Base-by-base conservation (phyloP, 1,140 invertebrate species). In the Hypsibius dujardini region DNA sequence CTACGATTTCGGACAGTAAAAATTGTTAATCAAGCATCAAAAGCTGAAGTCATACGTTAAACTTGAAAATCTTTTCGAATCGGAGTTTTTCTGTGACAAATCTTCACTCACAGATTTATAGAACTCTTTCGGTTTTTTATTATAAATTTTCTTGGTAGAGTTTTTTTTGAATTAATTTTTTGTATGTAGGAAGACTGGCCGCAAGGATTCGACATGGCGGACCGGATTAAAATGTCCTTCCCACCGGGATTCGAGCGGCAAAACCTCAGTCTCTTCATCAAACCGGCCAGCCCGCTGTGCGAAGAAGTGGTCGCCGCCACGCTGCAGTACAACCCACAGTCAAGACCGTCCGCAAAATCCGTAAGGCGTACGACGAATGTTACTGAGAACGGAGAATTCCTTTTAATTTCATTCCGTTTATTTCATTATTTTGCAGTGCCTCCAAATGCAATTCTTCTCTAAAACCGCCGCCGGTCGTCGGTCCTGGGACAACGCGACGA, bases 151-250 rank as follows among this genome's bases (percentile, higher is more conserved):
- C 28, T 28, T 28, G 28, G 28, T 28, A 28, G 28, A 28, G 28
- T 28, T 28, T 28, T 28, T 28, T 28, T 71, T 47, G 28, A 14
- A 62, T 70, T 71, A 46, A 46, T 70, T 50, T 62, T 74, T 70
- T 47, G 75, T 73, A 78, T 80, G 14, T 79, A 93, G 86, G 86
- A 86, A 73, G 88, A 95, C 72, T 98, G 95, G 95, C 86, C 90
- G 0, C 95, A 98, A 76, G 95, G 94, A 1, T 91, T 90, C 79
- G 86, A 90, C 72, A 81, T 99, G 69, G 94, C 95, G 0, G 84
- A 88, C 1, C 87, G 87, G 56, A 92, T 98, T 85, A 95, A 97
- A 76, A 98, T 98, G 77, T 89, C 90, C 73, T 98, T 97, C 82
- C 95, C 95, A 2, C 87, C 12, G 42, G 62, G 62, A 12, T 67